Base-by-base conservation (phyloP, 2,888 invertebrate genomes). In the Sturmia bella region DNA sequence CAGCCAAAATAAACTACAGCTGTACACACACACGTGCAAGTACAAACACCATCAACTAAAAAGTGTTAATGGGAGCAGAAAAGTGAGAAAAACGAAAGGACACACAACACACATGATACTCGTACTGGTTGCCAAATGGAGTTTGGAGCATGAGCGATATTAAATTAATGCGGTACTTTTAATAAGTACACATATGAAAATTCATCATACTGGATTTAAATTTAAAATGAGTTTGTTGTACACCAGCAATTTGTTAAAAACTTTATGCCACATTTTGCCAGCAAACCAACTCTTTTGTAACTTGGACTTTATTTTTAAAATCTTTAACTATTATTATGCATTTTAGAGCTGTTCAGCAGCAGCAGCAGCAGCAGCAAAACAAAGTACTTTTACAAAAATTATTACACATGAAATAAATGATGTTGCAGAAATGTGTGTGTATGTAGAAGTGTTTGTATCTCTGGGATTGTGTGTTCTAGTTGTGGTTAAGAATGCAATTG, bases 101-200 rank as follows among this genome's bases (percentile, higher is more conserved):
- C 7, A 64, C 2, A 37, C 37, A n/a, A 76, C 17, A 59, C 64
- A 56, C 17, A 64, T 66, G 56, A 63, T 73, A 56, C 24, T 24
- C 1, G 45, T 73, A 56, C 27, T 39, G 1, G 45, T 17, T 64
- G 74, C 69, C 69, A 70, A 75, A 76, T 41, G 32, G 15, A 48
- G 52, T 63, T 27, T 59, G 66, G 54, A 52, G 72, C 52, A 79
- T 73, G 77, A 78, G 74, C 59, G 70, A 82, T 82, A 82, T 82
- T 78, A 82, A 82, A 82, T 82, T 82, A 82, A 78, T 82, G 66
- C 74, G 82, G 82, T 74, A 74, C 64, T 78, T 78, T 77, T 78
- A 82, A 74, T 78, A 82, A 82, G 69, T 70, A 56, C 61, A 63
- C 77, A 73, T 50, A 73, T 63, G 63, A 63, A 54, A 72, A 76